Evolutionary conservation across 2,888 invertebrate species (phyloP), one percentile per base, ranked within the genome.

Genomic region (Anodontia alba): DNA sequence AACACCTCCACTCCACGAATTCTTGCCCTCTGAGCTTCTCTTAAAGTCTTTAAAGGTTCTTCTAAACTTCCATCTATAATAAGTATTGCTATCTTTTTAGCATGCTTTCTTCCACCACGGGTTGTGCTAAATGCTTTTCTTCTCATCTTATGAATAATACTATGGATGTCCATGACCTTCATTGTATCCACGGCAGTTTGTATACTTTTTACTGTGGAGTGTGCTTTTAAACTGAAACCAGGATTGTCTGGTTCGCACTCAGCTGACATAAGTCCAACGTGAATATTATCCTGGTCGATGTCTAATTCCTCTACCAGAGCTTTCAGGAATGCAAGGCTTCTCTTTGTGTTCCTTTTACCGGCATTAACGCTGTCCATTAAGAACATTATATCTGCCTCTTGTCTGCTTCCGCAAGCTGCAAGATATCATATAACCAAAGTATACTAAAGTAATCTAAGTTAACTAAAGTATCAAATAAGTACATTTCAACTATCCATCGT

Each of bases 321-420:
- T 54, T 90, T 89, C n/a, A 92, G 78, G 77, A 92, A 91, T 38
- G 87, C 81, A 33, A 91, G 57, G 8, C 88, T 83, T 54, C 81
- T 88, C 76, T 85, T 87, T 5, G 92, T 90, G 80, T 91, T 91
- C 62, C 87, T 88, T 70, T 80, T 81, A 1, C 91, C 92, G 10
- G 91, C 91, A 76, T 89, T 91, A 20, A 88, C 84, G 73, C 90
- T 90, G 84, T 92, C 92, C 84, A 91, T 84, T 23, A 91, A 84
- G 72, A 92, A 91, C 90, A 92, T 91, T 38, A 92, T 84, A 73
- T 92, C 92, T 0, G 92, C 91, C 70, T 90, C 90, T 68, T 91
- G 91, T 36, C 91, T 82, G 31, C 83, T 84, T 0, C 92, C 92
- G 69, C 92, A 92, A 26, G 89, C 91, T 92, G 85, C 0, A 81